These are phyloP conservation scores for Neoitamus cyanurus DNA, from an alignment of 2,888 invertebrate species.

Conservation along the genomic window DNA sequence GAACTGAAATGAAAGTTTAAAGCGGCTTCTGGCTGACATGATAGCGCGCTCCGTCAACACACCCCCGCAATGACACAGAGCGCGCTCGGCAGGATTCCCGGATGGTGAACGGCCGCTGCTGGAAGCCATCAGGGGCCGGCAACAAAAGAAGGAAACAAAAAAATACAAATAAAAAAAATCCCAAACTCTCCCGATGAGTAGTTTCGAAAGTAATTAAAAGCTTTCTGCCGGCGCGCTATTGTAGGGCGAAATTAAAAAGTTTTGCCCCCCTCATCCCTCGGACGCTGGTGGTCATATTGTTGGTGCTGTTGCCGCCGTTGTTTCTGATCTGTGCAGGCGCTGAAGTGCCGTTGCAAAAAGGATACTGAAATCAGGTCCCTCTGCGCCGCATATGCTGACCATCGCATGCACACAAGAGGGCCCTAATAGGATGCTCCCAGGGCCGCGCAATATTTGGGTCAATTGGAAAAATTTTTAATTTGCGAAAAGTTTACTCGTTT, in stretches of 20 bases:
- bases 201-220: conserved; percentile 33
- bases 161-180: not conserved
- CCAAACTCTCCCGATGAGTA: conserved; percentile 16
- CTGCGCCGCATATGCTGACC: not conserved
- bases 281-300: not conserved
- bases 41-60: conserved; percentile 15
- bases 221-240: conserved; percentile 19
- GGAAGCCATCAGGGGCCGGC: not conserved
- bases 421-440: not conserved
- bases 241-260: conserved; percentile 29
- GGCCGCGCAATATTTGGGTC: conserved; percentile 11
- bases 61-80: not conserved
- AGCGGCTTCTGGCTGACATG: not conserved
- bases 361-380: not conserved
- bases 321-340: not conserved
- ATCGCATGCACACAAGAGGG: not conserved
- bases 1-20: conserved; percentile 24
- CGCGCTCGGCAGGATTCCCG: not conserved
- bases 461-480: conserved; percentile 26
- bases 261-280: not conserved
- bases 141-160: not conserved
- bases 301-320: not conserved
- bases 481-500: conserved; percentile 27
- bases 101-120: not conserved
- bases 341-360: not conserved